Base-by-base conservation (phyloP, 2,888 invertebrate genomes). In the Lasius platythorax region DNA sequence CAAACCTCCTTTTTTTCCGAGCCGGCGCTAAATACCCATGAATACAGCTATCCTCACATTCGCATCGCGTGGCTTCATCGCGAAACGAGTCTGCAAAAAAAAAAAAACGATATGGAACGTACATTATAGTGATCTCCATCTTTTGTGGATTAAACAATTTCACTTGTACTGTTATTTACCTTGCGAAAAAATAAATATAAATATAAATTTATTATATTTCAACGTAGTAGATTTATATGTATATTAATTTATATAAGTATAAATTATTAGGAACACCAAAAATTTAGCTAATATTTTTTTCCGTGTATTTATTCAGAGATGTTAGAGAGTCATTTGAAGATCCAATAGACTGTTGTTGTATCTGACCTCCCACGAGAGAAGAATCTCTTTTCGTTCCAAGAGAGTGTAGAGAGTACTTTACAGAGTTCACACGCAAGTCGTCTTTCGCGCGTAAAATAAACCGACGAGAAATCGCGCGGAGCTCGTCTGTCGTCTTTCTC, bases 11-110 rank as follows among this genome's bases (percentile, higher is more conserved):
- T 56, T 66, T 82, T 33, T 46, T 40, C 18, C 9, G 43, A 82
- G 50, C 70, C 81, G 74, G 76, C 81, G 66, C 63, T 86, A 68
- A 76, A 85, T 85, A 72, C 61, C 58, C 63, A 46, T 56, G 82
- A 73, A 72, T 87, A 76, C 73, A 43, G 70, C 37, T 73, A 78
- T 76, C 76, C 63, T 70, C 73, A 33, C 74, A 66, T 58, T 66
- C 72, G 70, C 72, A 64, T 78, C 70, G 76, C 68, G 30, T 63
- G 33, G 33, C 18, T 63, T 30, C 63, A 61, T 46, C 58, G 61
- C 33, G 46, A 75, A 46, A 43, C 15, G n/a, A 63, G 18, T 11
- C 64, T 53, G 0, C 2, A 33, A 63, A 37, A 37, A 37, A 5
- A 37, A 3, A 33, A 37, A 37, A 63, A 64, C 1, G 18, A 15